phyloP scores from a whole-genome alignment of 2,797 vertebrate genomes.

The Syncerus caffer region DNA sequence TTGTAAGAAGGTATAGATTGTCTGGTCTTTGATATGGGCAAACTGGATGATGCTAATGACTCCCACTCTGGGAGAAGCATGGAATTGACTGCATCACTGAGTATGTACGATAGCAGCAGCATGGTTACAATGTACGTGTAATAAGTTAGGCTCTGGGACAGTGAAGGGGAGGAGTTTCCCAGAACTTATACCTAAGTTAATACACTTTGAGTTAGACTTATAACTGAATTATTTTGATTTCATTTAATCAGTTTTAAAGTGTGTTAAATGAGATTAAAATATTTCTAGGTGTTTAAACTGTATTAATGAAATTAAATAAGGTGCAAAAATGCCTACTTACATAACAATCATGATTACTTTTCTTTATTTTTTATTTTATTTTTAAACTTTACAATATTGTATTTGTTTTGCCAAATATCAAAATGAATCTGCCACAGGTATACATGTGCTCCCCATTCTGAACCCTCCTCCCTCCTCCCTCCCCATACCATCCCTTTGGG shows the following conservation, averaged over 20 bases:
- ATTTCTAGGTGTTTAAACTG: neutral
- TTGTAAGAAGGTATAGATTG: neutral
- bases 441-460: no score
- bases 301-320: neutral
- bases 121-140: neutral
- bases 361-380: no score
- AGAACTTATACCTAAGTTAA: neutral
- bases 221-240: neutral
- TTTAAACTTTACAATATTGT: no score
- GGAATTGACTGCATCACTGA: accelerated
- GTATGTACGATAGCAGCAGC: accelerated
- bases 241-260: neutral
- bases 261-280: neutral
- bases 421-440: no score
- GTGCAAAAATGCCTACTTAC: neutral
- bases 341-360: neutral
- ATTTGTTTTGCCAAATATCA: no score
- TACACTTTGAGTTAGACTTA: neutral
- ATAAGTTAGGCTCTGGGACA: neutral
- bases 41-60: neutral
- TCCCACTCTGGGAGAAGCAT: neutral
- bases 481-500: no score
- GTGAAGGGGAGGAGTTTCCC: no score
- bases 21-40: neutral
- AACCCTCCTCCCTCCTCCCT: no score